Base-by-base conservation (phyloP, 2,797 vertebrate genomes). In the Girardinus metallicus region DNA sequence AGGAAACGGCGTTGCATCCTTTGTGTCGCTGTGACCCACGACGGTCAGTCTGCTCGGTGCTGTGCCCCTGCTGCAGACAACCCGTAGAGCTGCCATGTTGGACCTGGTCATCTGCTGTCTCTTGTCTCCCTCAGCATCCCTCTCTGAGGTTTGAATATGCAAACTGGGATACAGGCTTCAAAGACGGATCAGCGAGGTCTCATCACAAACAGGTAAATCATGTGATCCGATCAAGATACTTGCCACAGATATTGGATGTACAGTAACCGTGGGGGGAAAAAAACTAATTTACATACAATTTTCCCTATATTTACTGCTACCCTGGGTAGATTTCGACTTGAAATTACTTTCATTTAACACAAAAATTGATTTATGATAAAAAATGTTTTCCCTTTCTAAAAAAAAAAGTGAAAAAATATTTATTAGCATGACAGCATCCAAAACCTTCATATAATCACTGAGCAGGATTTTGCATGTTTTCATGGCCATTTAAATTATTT, bases 71-170 rank as follows among this genome's bases (percentile, higher is more conserved):
- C 80, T 96, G 95, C 75, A 79, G 5, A 68, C 82, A 82, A 75
- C 62, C 75, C 0, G 93, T 96, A 31, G 95, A 96, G 87, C 91
- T 96, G 81, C 95, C 95, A 0, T 95, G 94, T 71, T 81, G 83
- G 89, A 86, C 80, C 23, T 94, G 92, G 93, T 86, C 92, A 0
- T 84, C 87, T 34, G 94, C 94, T 47, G 62, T 80, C 26, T 86
- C 88, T 66, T 94, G 93, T 81, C 90, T 96, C 55, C 95, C 95
- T 34, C 73, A 80, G 49, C 84, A 94, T 78, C 94, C 94, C 39
- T 86, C 78, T 0, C 77, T 89, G 75, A 85, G 21, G 26, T 70
- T 75, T 57, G 41, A 76, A 7, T 16, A 31, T 60, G 71, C 70
- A 72, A 66, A 26, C 77, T 9, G 7, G 71, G 46, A 80, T 16